These are phyloP conservation scores for Nibea coibor DNA, from an alignment of 2,113 vertebrate genomes.

Conservation along the genomic window DNA sequence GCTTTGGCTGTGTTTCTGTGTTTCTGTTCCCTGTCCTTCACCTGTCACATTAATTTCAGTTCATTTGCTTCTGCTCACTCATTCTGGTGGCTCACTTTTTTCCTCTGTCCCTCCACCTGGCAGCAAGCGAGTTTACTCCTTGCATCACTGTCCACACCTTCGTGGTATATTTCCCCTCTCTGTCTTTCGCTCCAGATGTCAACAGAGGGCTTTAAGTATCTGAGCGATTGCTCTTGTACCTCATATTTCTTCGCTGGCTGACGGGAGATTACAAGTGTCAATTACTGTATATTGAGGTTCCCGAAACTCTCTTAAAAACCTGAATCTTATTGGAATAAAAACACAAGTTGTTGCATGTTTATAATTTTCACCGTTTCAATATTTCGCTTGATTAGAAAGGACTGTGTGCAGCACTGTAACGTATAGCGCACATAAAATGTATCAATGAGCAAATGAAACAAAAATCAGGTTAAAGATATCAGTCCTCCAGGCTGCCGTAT, in stretches of 20 bases:
- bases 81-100: neutral
- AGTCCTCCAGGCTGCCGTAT: slow-evolving; percentile 15
- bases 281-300: slow-evolving; percentile 78
- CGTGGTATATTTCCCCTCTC: neutral
- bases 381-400: neutral
- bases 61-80: neutral
- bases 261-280: slow-evolving; percentile 72
- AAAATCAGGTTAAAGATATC: slow-evolving; percentile 60
- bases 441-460: slow-evolving; percentile 38
- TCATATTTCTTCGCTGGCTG: slow-evolving; percentile 72
- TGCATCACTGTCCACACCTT: neutral
- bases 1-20: neutral
- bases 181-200: slow-evolving; percentile 38
- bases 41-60: neutral
- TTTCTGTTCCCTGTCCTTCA: neutral
- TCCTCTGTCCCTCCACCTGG: neutral
- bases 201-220: slow-evolving; percentile 67
- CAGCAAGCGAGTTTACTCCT: neutral
- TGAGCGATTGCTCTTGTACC: slow-evolving; percentile 66
- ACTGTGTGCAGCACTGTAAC: neutral
- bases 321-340: slow-evolving; percentile 51
- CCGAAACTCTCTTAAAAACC: slow-evolving; percentile 69
- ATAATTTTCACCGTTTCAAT: neutral
- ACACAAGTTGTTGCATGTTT: neutral
- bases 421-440: neutral